phyloP scores from a whole-genome alignment of 1,140 invertebrate genomes.

The Ericerus pela region DNA sequence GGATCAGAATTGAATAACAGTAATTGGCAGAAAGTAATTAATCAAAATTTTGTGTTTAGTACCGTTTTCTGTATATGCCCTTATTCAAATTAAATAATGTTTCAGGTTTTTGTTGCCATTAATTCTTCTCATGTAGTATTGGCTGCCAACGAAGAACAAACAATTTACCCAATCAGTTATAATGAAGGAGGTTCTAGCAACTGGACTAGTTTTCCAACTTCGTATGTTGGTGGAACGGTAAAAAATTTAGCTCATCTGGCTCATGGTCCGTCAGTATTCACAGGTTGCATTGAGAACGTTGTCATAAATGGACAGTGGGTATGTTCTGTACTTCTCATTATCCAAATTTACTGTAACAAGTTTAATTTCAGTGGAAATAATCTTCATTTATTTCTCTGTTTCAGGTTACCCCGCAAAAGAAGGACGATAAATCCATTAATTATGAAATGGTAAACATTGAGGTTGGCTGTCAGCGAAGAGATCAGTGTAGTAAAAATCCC shows the following conservation, averaged over 20 bases:
- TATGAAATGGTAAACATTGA: slow-evolving; percentile 36
- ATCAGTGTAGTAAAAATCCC: slow-evolving; percentile 71
- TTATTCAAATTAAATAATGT: not conserved
- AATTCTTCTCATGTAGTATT: slow-evolving; percentile 71
- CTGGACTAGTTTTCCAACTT: slow-evolving; percentile 63
- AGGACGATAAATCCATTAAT: slow-evolving; percentile 31
- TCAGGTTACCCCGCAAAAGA: slow-evolving; percentile 29
- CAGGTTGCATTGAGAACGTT: slow-evolving; percentile 84
- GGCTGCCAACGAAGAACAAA: slow-evolving; percentile 73
- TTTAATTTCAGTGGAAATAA: too few relatives aligned
- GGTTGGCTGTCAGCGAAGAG: slow-evolving; percentile 54
- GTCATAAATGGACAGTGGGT: slow-evolving; percentile 70
- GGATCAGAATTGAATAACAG: slow-evolving; percentile 67
- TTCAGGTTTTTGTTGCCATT: slow-evolving; percentile 62
- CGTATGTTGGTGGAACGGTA: slow-evolving; percentile 60
- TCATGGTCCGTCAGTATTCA: slow-evolving; percentile 56
- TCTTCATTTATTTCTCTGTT: slow-evolving; percentile 12
- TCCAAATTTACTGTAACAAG: too few relatives aligned
- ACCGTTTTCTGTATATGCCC: not conserved
- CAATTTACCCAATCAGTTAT: slow-evolving; percentile 68
- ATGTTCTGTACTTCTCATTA: too few relatives aligned
- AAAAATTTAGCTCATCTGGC: slow-evolving; percentile 48
- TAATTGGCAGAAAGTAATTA: slow-evolving; percentile 61
- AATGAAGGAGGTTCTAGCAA: slow-evolving; percentile 55
- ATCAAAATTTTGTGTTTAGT: slow-evolving; percentile 8